Base-by-base conservation (phyloP, 2,797 vertebrate species). In the Bradypus variegatus region DNA sequence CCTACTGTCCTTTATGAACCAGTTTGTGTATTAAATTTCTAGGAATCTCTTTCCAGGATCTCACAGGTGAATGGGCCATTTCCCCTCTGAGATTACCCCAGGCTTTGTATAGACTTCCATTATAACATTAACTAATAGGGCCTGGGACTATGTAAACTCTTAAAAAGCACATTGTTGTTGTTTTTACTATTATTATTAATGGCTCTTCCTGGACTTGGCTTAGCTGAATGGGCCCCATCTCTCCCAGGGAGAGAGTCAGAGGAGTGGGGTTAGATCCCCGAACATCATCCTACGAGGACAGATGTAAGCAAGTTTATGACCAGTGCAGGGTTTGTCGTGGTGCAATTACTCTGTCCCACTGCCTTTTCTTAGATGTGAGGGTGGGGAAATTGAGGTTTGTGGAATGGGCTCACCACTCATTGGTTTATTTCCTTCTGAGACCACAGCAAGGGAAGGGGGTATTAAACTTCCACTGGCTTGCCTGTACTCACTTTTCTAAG, bases 371-470 rank as follows among this genome's bases (percentile, higher is more conserved):
- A 31, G 81, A 53, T 0, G 3, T n/a, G 33, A 85, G 18, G 33
- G 14, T 75, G 25, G 14, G 64, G 21, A 41, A 58, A n/a, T 31
- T 18, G n/a, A 27, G 21, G 3, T 29, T 25, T 15, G 14, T 45
- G 2, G 5, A 27, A 18, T 19, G 25, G 13, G n/a, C 33, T 73
- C 50, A 85, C 55, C 38, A 78, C 45, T 76, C 67, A 70, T 1
- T 58, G 60, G 53, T 33, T 86, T 88, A 77, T 93, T 92, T 89
- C 77, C 87, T 81, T 73, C 83, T 93, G 92, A 93, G 86, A 84
- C 29, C 3, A 55, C 65, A 73, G 70, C 33, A 94, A 93, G 41
- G 50, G 38, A 79, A 85, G 36, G 55, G 31, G 31, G 25, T 25
- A 10, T 25, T 81, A 87, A 78, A 70, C 72, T 88, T 86, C 60